These are phyloP conservation scores for Gila orcuttii DNA, from an alignment of 2,113 vertebrate genomes.

Conservation along the genomic window DNA sequence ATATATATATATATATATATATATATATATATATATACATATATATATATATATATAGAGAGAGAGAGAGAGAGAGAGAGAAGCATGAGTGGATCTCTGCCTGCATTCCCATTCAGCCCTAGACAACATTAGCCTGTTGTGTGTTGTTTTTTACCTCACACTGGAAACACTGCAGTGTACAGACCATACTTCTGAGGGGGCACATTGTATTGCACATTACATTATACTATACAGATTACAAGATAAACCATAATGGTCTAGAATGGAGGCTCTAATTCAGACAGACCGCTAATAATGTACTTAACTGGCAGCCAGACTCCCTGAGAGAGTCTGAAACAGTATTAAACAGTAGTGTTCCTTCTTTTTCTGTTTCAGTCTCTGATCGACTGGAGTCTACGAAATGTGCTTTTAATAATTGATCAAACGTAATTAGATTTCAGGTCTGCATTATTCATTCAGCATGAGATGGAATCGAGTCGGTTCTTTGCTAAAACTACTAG, in stretches of 20 bases:
- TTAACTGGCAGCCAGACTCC: neutral
- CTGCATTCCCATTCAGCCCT: slow-evolving; percentile 13
- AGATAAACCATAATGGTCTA: neutral
- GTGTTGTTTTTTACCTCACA: neutral
- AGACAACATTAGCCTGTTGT: slow-evolving; percentile 16
- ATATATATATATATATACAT: no score
- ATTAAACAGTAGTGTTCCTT: neutral
- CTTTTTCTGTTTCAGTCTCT: slow-evolving; percentile 1
- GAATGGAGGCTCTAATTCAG: neutral
- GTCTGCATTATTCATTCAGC: slow-evolving; percentile 68
- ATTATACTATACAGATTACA: neutral
- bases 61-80: neutral
- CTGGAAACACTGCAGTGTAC: slow-evolving; percentile 6
- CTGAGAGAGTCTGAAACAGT: neutral
- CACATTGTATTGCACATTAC: slow-evolving; percentile 8
- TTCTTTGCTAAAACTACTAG: slow-evolving; percentile 42
- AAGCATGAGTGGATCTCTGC: neutral
- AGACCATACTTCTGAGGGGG: neutral
- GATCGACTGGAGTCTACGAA: slow-evolving; percentile 58
- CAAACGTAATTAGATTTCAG: slow-evolving; percentile 68
- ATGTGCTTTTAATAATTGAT: slow-evolving; percentile 73
- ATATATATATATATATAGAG: no score
- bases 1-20: no score
- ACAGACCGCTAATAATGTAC: neutral
- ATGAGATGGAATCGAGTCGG: slow-evolving; percentile 58